Percentiles rank a stretch among this genome's conserved stretches.
Conservation (phyloP, 2,888 invertebrate genomes). For the Plebejus argus region DNA sequence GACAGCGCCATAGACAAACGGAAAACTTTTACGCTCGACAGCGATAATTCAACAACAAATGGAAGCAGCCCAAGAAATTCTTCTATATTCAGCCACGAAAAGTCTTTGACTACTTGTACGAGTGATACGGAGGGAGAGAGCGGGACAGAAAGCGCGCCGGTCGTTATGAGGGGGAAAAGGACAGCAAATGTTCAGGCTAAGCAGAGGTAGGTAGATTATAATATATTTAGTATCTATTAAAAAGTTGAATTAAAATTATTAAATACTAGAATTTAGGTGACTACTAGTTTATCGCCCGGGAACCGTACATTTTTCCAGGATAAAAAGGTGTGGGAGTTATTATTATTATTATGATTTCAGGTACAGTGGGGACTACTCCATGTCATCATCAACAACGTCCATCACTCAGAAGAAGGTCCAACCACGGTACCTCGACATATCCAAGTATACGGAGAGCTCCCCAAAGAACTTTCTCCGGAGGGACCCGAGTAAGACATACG, state of each 20-base stretch:
- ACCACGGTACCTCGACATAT: slow-evolving; percentile 82
- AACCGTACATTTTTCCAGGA: no score
- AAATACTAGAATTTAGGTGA: no score
- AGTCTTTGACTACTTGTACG: slow-evolving; percentile 61
- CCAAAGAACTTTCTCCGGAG: slow-evolving; percentile 75
- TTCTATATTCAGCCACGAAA: slow-evolving; percentile 72
- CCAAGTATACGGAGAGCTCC: slow-evolving; percentile 79
- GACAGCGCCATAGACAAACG: slow-evolving; percentile 71
- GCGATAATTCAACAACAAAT: slow-evolving; percentile 74
- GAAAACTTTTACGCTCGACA: slow-evolving; percentile 72
- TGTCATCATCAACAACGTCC: slow-evolving; percentile 75
- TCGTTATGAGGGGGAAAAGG: slow-evolving; percentile 59
- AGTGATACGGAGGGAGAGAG: slow-evolving; percentile 74
- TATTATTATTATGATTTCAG: no score
- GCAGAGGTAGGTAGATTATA: slow-evolving; percentile 56
- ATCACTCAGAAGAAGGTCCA: slow-evolving; percentile 58
- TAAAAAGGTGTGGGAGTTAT: no score
- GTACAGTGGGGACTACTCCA: slow-evolving; percentile 76
- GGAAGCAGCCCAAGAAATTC: slow-evolving; percentile 74
- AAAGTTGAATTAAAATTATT: no score
- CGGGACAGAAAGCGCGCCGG: slow-evolving; percentile 70
- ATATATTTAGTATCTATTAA: no score
- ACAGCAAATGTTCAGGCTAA: slow-evolving; percentile 53
- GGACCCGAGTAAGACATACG: slow-evolving; percentile 80
- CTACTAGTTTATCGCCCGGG: no score